Base-by-base conservation (phyloP, 2,888 invertebrate species). In the Rhamnusium bicolor region DNA sequence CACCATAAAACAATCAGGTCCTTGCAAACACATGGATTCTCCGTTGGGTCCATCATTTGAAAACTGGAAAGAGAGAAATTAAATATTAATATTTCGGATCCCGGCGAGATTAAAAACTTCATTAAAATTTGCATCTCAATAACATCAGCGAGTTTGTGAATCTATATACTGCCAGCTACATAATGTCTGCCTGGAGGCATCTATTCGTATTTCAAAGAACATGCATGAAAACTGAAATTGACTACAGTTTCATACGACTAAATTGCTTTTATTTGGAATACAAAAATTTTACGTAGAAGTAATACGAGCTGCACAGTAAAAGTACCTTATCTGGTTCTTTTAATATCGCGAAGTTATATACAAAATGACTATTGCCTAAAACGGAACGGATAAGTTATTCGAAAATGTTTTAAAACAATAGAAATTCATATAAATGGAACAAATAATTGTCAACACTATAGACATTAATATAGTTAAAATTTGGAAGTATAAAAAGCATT, bases 1-100 rank as follows among this genome's bases (percentile, higher is more conserved):
- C 87, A 92, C 92, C 92, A 92, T 92, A 89, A 92, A 93, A 87
- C 92, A 93, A 89, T 92, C 92, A 80, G 92, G 92, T 86, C 92
- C 92, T 88, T 92, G 92, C 87, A 92, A 89, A 88, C 92, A 93
- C 85, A 92, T 91, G 71, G 91, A 91, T 89, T 92, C 92, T 87
- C 91, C 92, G 86, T 91, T 89, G 82, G 91, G 91, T 71, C 91
- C 90, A 79, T 91, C 91, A 87, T 90, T 89, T 84, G 92, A 91
- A 83, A 92, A 92, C 92, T 92, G 91, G 84, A 91, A 90, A 89
- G 89, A 89, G 89, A 88, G 82, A 83, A 81, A 81, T 78, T 76
- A 81, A 80, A 82, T 80, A 82, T 83, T 83, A 83, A 77, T 77
- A 73, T 78, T 61, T 62, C 70, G 73, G 66, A 73, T 61, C 61